These are phyloP conservation scores for Sebastes minor DNA, from an alignment of 2,797 vertebrate species.

Conservation along the genomic window DNA sequence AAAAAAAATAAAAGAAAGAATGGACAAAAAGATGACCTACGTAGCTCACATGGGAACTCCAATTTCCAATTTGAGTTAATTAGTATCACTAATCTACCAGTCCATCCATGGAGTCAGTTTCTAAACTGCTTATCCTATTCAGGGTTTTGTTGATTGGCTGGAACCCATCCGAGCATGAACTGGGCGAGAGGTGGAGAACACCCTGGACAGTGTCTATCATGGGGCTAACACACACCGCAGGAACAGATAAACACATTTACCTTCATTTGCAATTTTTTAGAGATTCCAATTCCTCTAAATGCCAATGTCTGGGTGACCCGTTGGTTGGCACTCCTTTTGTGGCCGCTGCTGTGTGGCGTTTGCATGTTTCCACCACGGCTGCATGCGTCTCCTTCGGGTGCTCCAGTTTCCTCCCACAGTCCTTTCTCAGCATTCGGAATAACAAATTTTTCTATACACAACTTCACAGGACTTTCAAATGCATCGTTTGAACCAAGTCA, in stretches of 20 bases:
- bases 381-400: neutral
- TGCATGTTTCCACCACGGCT: neutral
- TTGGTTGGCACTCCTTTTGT: neutral
- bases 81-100: neutral
- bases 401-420: neutral
- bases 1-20: neutral
- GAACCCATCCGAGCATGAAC: neutral
- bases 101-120: neutral
- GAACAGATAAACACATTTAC: neutral
- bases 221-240: neutral
- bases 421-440: neutral
- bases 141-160: neutral
- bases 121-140: neutral
- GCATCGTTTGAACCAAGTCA: neutral
- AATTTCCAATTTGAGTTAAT: constrained; percentile 1
- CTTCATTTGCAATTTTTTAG: neutral
- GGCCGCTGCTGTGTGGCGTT: neutral
- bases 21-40: neutral
- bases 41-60: neutral
- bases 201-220: neutral
- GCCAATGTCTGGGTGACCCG: neutral
- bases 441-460: constrained; percentile 1
- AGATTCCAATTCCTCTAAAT: neutral
- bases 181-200: neutral
- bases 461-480: constrained; percentile 16